Evolutionary conservation across 2,888 invertebrate species (phyloP), one percentile per base, ranked within the genome.

Genomic region (Drosophila leonis): DNA sequence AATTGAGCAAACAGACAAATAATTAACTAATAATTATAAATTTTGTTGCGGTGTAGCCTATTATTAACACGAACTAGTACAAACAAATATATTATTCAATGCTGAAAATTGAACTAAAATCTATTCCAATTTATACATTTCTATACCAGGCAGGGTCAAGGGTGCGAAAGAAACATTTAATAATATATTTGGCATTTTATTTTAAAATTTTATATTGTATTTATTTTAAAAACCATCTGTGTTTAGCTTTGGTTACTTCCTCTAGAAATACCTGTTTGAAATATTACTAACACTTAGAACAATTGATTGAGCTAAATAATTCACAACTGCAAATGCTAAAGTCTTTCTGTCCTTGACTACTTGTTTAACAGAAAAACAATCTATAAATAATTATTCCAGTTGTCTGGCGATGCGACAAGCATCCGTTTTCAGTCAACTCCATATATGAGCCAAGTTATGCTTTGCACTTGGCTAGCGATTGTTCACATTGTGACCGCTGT

Each of bases 381-480:
- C 48, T 24, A 66, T 61, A 49, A 54, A 24, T 39, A 42, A 63
- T 56, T 31, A n/a, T 39, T 33, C 41, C 60, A 60, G 55, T 67
- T 78, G 60, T 44, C 31, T 52, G 35, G n/a, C 31, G 39, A 44
- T 75, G 33, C 48, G 60, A 39, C 52, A 49, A 64, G 20, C 31
- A 49, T 49, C 15, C 37, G 35, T 24, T 37, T 52, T 37, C 10
- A 52, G 52, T 15, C 0, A 6, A 5, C 18, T 65, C 35, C 63
- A 44, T 42, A 41, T 41, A 48, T 51, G 12, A 48, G 65, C 20
- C 51, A 8, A 18, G 12, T 24, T 69, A 35, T 6, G 39, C 33
- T 39, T 44, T 61, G 56, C 61, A 61, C 48, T 73, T 74, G 61
- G 61, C 67, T 29, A 48, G 61, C 71, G 63, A 65, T 42, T 48